Percentiles rank a stretch among this genome's conserved stretches.
phyloP scores from a whole-genome alignment of 2,888 invertebrate genomes.

The Halocaridina rubra region DNA sequence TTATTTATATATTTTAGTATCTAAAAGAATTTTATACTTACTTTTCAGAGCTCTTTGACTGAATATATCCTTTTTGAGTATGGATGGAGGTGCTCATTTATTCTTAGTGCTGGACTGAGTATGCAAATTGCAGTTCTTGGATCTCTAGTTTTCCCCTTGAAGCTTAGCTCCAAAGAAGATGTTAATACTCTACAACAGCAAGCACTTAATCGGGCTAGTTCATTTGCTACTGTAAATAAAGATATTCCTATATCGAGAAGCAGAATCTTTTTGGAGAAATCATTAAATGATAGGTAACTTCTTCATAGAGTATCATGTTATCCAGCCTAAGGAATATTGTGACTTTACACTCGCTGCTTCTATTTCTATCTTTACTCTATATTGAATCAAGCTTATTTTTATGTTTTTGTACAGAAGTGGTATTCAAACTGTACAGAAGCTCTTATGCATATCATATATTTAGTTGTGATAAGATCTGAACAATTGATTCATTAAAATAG shows the following conservation, averaged over 20 bases:
- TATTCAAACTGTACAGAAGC: no score
- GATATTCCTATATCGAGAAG: constrained; percentile 21
- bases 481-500: no score
- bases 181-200: neutral
- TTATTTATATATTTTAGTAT: no score
- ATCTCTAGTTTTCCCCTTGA: constrained; percentile 61
- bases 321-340: no score
- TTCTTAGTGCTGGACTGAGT: constrained; percentile 64
- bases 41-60: constrained; percentile 58
- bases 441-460: no score
- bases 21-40: no score
- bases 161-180: neutral
- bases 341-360: no score
- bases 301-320: no score
- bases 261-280: constrained; percentile 23
- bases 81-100: constrained; percentile 65
- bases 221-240: neutral
- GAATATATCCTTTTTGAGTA: constrained; percentile 61
- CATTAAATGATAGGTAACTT: constrained; percentile 46
- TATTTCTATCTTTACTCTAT: no score
- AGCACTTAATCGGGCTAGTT: neutral
- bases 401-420: no score
- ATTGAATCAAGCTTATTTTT: no score
- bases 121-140: constrained; percentile 65
- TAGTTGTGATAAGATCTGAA: no score